Evolutionary conservation across 1,140 invertebrate species (phyloP).

Genomic region (Drosophila bocqueti): DNA sequence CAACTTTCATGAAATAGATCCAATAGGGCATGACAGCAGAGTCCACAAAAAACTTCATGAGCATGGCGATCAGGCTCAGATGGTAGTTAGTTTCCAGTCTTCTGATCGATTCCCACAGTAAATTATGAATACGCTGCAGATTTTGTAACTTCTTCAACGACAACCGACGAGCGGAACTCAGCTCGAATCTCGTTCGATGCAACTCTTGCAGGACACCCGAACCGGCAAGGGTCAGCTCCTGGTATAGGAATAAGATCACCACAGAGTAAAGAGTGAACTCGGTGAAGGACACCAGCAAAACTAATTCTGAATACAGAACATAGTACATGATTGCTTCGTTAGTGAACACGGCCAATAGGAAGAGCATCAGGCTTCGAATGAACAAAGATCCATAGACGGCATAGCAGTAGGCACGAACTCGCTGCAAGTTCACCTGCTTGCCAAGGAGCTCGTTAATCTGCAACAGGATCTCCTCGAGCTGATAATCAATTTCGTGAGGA

Average conservation of each 20-base stretch:
- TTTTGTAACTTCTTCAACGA: slow-evolving; percentile 26
- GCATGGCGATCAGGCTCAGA: slow-evolving; percentile 33
- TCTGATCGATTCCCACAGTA: slow-evolving; percentile 49
- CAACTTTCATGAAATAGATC: slow-evolving; percentile 33
- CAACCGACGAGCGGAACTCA: slow-evolving; percentile 5
- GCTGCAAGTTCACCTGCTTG: slow-evolving; percentile 2
- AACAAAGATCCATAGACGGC: slow-evolving; percentile 10
- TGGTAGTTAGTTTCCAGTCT: slow-evolving; percentile 47
- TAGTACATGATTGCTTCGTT: slow-evolving; percentile 16
- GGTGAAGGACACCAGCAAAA: slow-evolving; percentile 37
- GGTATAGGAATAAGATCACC: slow-evolving; percentile 44
- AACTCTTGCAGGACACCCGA: slow-evolving; percentile 25
- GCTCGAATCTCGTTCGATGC: slow-evolving; percentile 20
- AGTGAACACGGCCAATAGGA: not conserved
- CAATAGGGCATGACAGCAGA: slow-evolving; percentile 48
- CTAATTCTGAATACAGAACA: slow-evolving; percentile 46
- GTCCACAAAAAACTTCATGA: slow-evolving; percentile 55
- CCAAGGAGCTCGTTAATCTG: slow-evolving; percentile 18
- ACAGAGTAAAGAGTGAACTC: slow-evolving; percentile 48
- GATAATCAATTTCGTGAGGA: slow-evolving; percentile 22
- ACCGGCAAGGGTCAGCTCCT: slow-evolving; percentile 37
- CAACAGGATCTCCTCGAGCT: slow-evolving; percentile 31
- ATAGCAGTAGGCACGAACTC: slow-evolving; percentile 30
- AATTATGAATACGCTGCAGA: slow-evolving; percentile 34
- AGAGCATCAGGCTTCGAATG: not conserved